Percentiles rank a stretch among this genome's conserved stretches.
Evolutionary conservation across 1,140 invertebrate species (phyloP).

Genomic region (Ceratina japonica): DNA sequence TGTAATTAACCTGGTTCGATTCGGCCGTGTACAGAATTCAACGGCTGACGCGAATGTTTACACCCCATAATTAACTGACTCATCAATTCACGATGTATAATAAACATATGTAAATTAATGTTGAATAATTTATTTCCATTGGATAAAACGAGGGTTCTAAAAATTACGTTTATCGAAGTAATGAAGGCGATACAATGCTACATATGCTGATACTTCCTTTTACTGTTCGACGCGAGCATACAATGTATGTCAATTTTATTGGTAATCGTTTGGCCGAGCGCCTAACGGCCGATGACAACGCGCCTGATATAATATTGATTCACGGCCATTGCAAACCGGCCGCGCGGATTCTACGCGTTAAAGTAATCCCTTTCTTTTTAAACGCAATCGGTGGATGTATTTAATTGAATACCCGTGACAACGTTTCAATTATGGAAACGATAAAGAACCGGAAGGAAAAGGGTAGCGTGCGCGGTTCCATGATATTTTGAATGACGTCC

Average conservation of each 20-base stretch:
- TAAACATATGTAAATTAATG: too few species aligned
- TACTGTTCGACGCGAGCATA: background rate
- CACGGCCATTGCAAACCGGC: background rate
- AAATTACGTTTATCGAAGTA: too few species aligned
- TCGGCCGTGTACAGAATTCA: too few species aligned
- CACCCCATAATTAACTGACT: too few species aligned
- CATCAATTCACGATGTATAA: too few species aligned
- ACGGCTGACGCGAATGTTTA: too few species aligned
- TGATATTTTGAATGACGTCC: background rate
- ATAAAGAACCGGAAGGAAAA: background rate
- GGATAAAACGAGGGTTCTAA: too few species aligned
- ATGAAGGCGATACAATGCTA: too few species aligned
- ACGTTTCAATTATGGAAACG: conserved; percentile 3
- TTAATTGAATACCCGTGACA: background rate
- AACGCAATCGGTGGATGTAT: background rate
- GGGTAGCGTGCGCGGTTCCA: background rate
- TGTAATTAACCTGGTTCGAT: too few species aligned
- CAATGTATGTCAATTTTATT: background rate
- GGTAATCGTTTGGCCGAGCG: conserved; percentile 5
- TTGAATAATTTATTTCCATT: too few species aligned
- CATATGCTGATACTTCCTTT: background rate
- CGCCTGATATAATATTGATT: background rate
- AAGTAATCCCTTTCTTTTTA: conserved; percentile 24
- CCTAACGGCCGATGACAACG: conserved; percentile 1
- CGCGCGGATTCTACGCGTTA: background rate